phyloP scores from a whole-genome alignment of 2,797 vertebrate genomes.

The Emys orbicularis region DNA sequence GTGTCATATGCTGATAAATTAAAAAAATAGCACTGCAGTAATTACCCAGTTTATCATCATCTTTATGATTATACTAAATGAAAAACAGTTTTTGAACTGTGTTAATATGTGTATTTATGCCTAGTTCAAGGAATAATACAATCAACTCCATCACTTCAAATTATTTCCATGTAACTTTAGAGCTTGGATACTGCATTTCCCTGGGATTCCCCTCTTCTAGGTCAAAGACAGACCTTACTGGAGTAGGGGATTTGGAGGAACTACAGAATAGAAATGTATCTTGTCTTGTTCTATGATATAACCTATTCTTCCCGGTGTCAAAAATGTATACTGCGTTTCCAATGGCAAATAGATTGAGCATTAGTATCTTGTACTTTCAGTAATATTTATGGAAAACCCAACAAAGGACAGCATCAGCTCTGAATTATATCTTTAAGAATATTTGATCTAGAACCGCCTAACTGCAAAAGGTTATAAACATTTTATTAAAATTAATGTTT shows the following conservation, averaged over 20 bases:
- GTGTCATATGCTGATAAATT: slow-evolving; percentile 73
- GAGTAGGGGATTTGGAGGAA: slow-evolving; percentile 28
- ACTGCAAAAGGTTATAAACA: background rate
- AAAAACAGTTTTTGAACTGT: background rate
- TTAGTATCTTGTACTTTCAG: slow-evolving; percentile 30
- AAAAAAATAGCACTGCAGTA: slow-evolving; percentile 62
- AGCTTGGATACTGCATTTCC: slow-evolving; percentile 29
- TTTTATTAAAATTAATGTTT: too few relatives aligned
- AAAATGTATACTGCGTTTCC: slow-evolving; percentile 25
- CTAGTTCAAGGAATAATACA: slow-evolving; percentile 19
- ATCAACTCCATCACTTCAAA: slow-evolving; percentile 40
- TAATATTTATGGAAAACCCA: slow-evolving; percentile 23
- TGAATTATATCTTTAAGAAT: background rate
- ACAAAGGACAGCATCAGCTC: background rate
- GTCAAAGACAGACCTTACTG: slow-evolving; percentile 11
- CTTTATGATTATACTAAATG: slow-evolving; percentile 9
- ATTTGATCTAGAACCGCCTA: background rate
- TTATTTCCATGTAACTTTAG: slow-evolving; percentile 59
- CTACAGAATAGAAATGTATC: slow-evolving; percentile 29
- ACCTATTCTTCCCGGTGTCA: slow-evolving; percentile 44
- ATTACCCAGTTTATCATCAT: background rate
- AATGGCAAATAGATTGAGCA: slow-evolving; percentile 18
- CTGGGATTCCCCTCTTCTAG: background rate
- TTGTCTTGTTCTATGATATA: slow-evolving; percentile 35
- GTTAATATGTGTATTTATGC: background rate